Conservation (phyloP, 1,140 invertebrate genomes). For the Sitophilus oryzae region DNA sequence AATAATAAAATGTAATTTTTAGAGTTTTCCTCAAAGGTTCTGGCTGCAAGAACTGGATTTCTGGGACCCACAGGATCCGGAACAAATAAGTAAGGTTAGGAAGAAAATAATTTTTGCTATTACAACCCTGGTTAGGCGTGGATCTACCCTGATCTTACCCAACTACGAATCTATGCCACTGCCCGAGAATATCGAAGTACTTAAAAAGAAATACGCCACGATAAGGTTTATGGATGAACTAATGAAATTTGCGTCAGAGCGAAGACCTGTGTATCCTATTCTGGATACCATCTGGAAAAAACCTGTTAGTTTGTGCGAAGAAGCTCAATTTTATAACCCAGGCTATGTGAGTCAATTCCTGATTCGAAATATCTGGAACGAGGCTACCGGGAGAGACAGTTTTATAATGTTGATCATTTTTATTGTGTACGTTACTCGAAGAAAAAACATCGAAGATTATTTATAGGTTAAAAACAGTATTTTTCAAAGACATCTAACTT, state of each 20-base stretch:
- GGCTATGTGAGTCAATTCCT: slow-evolving; percentile 18
- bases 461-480: too few species aligned
- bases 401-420: slow-evolving; percentile 19
- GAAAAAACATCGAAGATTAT: slow-evolving; percentile 15
- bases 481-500: too few species aligned
- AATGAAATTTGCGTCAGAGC: not conserved
- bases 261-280: slow-evolving; percentile 3
- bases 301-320: slow-evolving; percentile 10
- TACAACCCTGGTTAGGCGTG: slow-evolving; percentile 1
- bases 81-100: slow-evolving; percentile 5
- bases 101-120: slow-evolving; percentile 7
- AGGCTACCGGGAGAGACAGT: slow-evolving; percentile 14
- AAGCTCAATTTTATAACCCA: slow-evolving; percentile 19
- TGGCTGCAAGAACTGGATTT: slow-evolving; percentile 14
- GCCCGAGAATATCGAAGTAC: not conserved
- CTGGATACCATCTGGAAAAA: slow-evolving; percentile 19
- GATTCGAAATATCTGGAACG: slow-evolving; percentile 10
- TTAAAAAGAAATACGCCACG: slow-evolving; percentile 1
- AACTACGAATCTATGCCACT: slow-evolving; percentile 1
- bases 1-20: slow-evolving; percentile 1
- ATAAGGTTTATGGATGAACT: slow-evolving; percentile 10
- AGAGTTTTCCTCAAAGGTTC: slow-evolving; percentile 20
- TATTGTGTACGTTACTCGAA: slow-evolving; percentile 13
- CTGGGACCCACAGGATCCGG: slow-evolving; percentile 7
- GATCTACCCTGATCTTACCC: slow-evolving; percentile 12